Conservation (phyloP, 1,140 invertebrate genomes). For the Stegodyphus mimosarum region DNA sequence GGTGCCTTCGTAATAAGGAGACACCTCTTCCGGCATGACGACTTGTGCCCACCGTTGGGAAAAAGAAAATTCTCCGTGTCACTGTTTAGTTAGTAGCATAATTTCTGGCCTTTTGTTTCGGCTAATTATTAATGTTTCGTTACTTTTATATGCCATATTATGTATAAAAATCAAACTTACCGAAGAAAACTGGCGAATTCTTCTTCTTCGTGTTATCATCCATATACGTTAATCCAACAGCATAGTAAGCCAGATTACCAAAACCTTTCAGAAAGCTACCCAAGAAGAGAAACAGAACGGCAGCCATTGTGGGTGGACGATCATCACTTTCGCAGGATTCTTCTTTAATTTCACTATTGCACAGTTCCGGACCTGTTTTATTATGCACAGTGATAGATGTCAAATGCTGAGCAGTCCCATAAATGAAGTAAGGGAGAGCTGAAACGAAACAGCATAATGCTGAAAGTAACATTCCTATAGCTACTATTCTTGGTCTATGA, state of each 20-base stretch:
- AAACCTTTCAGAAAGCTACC: conserved; percentile 62
- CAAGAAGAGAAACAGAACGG: conserved; percentile 44
- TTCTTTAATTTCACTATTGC: background rate
- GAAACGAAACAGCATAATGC: conserved; percentile 77
- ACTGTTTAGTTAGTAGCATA: no score
- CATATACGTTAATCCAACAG: conserved; percentile 65
- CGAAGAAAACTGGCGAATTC: conserved; percentile 64
- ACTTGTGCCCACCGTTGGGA: no score
- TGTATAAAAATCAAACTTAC: conserved; percentile 13
- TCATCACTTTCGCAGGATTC: conserved; percentile 20
- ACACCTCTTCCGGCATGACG: no score
- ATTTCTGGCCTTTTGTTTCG: no score
- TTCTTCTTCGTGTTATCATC: conserved; percentile 67
- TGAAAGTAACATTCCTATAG: conserved; percentile 77
- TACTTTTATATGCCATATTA: background rate
- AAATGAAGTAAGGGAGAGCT: conserved; percentile 77
- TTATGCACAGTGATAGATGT: background rate
- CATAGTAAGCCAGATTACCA: conserved; percentile 59
- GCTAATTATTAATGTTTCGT: background rate
- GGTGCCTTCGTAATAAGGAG: no score
- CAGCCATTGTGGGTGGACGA: conserved; percentile 23
- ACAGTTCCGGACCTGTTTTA: conserved; percentile 18
- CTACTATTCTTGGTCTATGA: conserved; percentile 79
- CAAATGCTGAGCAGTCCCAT: conserved; percentile 69
- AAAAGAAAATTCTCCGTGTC: no score